These are phyloP conservation scores for Narcine bancroftii DNA, from an alignment of 2,113 vertebrate genomes.

Conservation along the genomic window DNA sequence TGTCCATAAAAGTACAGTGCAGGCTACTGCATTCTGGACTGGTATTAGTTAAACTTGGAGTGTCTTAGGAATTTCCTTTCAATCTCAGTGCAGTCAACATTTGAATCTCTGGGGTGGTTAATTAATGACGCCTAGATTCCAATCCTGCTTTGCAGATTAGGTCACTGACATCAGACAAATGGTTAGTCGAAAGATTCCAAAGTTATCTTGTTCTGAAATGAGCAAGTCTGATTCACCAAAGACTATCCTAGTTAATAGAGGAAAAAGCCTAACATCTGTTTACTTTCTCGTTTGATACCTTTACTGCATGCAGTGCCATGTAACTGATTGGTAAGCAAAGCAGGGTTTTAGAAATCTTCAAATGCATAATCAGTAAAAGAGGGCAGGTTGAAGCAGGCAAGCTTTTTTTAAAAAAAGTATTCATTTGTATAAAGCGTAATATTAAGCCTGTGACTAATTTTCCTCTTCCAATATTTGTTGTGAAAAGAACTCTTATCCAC, in stretches of 20 bases:
- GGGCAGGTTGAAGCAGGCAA: neutral
- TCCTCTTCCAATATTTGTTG: neutral
- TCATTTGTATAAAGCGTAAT: neutral
- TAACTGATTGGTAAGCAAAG: neutral
- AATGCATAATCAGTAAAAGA: neutral
- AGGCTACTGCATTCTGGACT: neutral
- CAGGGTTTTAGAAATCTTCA: neutral
- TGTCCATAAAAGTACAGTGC: neutral
- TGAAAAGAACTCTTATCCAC: neutral
- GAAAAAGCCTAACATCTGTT: neutral
- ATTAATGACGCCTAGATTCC: conserved; percentile 6
- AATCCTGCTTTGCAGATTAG: neutral
- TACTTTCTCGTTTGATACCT: neutral
- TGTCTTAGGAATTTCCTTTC: neutral
- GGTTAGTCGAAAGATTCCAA: neutral
- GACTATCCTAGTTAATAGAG: neutral
- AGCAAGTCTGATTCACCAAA: neutral
- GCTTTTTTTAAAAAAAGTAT: neutral
- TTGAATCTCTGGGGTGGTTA: neutral
- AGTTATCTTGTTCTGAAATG: neutral
- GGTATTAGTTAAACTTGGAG: neutral
- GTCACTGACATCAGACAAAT: conserved; percentile 4
- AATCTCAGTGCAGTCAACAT: neutral
- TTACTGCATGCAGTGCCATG: neutral
- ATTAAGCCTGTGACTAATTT: neutral